Evolutionary conservation across 2,113 vertebrate genomes (phyloP).

Genomic region (Pyrgilauda ruficollis): DNA sequence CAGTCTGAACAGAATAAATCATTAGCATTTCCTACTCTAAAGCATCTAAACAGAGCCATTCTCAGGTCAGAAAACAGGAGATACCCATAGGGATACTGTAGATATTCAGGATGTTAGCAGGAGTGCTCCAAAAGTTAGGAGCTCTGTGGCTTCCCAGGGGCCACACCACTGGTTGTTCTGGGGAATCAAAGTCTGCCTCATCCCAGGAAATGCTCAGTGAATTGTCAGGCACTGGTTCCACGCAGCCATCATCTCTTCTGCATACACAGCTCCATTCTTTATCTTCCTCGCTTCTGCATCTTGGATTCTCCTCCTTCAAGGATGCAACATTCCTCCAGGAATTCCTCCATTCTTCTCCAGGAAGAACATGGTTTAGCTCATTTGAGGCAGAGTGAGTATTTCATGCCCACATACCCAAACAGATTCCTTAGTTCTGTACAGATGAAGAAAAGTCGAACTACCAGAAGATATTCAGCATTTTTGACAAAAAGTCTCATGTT

Average conservation of each 20-base stretch:
- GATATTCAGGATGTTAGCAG: not conserved
- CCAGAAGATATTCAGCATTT: not conserved
- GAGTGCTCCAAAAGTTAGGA: not conserved
- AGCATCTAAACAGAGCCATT: not conserved
- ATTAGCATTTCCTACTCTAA: not conserved
- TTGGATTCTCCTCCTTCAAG: not conserved
- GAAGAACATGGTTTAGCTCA: not conserved
- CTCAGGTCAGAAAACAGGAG: not conserved
- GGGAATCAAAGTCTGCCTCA: not conserved
- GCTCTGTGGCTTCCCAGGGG: not conserved
- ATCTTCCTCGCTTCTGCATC: not conserved
- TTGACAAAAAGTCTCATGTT: not conserved
- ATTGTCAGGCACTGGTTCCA: not conserved
- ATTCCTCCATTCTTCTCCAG: not conserved
- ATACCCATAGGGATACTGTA: not conserved
- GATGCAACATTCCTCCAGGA: not conserved
- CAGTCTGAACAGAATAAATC: not conserved
- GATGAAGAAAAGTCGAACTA: not conserved
- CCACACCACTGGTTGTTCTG: not conserved
- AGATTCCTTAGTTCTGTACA: not conserved
- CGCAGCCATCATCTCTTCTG: fast-evolving
- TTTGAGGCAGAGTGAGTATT: not conserved
- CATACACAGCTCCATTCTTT: not conserved
- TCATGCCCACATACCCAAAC: not conserved
- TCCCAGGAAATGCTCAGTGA: not conserved